Evolutionary conservation across 2,797 vertebrate species (phyloP), one percentile per base, ranked within the genome.

Genomic region (Catostomus latipinnis): DNA sequence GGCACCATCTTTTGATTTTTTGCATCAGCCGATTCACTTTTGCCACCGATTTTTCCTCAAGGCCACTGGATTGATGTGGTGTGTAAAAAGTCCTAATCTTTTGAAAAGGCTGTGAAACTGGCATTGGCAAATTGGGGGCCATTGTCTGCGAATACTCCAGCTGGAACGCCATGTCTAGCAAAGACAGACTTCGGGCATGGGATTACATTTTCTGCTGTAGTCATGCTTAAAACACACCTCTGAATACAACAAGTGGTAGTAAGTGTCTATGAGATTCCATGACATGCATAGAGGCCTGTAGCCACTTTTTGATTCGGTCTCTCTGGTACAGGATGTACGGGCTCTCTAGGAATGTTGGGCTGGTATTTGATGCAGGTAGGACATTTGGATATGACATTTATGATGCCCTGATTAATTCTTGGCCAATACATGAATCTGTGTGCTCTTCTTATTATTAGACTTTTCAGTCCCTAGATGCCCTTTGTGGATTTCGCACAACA

Each of bases 101-200:
- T 13, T 52, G 66, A 2, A 70, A 53, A 53, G 4, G 0, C 11
- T 1, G 0, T 1, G 0, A 54, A 54, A 10, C 16, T 4, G 1
- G 7, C 46, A 50, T 52, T 68, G 16, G 18, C 14, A 68, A 52
- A 49, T 12, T 68, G 48, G 6, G 49, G 66, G 14, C 46, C 46
- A 18, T 68, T 67, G 16, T 68, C 66, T 6, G 48, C 7, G 76
- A 74, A 76, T 0, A 71, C 60, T n/a, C 11, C 22, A 3, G 22
- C 48, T 62, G 75, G 68, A 14, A 78, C 74, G 2, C 81, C 61
- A 49, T 78, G 70, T 74, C 56, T 57, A 9, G 56, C 53, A 56
- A 83, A 71, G 0, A 76, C 53, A 0, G 13, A 52, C 48, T 80
- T 80, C 65, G 60, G 22, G 60, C 50, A 14, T 53, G 9, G 63